Percentiles rank a stretch among this genome's conserved stretches.
phyloP scores from a whole-genome alignment of 2,797 vertebrate genomes.

The Amblyopsis hoosieri region DNA sequence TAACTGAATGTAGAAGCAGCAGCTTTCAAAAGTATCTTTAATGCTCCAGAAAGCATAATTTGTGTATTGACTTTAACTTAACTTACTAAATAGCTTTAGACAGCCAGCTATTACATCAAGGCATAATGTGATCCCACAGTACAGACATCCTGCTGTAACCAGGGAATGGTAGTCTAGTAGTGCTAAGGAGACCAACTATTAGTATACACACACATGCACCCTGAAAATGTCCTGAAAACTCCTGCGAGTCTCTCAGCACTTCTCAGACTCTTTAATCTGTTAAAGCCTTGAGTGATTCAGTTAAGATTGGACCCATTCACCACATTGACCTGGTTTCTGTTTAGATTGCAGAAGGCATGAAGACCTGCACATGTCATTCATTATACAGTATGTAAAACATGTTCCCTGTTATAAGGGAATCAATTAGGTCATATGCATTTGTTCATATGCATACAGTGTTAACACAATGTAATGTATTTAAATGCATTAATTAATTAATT shows the following conservation, averaged over 20 bases:
- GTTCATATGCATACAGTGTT: not conserved
- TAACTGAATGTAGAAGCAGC: not conserved
- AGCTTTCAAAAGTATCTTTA: not conserved
- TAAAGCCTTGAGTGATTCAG: slow-evolving; percentile 54
- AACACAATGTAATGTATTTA: not conserved
- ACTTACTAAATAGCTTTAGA: too few species aligned
- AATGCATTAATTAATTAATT: not conserved
- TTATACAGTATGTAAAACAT: too few species aligned
- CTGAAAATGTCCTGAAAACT: slow-evolving; percentile 44
- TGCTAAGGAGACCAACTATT: not conserved
- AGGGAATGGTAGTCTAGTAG: not conserved
- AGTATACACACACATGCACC: not conserved
- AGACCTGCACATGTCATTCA: too few species aligned
- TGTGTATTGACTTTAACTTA: too few species aligned
- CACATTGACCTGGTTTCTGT: slow-evolving; percentile 49
- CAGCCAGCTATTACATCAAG: not conserved
- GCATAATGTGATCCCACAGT: slow-evolving; percentile 2
- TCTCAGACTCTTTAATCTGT: slow-evolving; percentile 67
- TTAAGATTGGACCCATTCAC: slow-evolving; percentile 54
- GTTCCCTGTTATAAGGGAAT: too few species aligned
- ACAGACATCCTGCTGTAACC: slow-evolving; percentile 3
- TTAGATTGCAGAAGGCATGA: slow-evolving; percentile 1
- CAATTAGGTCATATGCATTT: too few species aligned
- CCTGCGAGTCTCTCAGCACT: slow-evolving; percentile 39
- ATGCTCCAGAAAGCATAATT: too few species aligned